Conservation (phyloP, 2,888 invertebrate species). For the Eupithecia pulchellata region DNA sequence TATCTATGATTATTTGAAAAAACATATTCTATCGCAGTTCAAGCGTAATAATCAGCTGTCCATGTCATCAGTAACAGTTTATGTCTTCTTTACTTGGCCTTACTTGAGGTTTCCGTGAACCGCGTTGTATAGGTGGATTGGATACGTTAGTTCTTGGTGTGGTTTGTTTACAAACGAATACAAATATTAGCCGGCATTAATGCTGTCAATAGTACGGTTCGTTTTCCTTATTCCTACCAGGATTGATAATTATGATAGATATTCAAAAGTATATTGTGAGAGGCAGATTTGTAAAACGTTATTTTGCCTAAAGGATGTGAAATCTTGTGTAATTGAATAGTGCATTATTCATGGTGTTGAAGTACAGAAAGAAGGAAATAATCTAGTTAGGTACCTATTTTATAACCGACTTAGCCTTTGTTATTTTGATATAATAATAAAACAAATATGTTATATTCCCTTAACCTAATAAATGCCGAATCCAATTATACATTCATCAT, state of each 20-base stretch:
- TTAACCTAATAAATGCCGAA: no score
- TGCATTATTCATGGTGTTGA: no score
- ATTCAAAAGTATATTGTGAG: not conserved
- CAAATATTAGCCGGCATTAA: slow-evolving; percentile 6
- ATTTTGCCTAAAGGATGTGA: not conserved
- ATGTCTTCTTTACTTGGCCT: slow-evolving; percentile 3
- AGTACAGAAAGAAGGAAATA: not conserved
- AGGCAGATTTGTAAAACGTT: no score
- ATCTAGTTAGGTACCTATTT: not conserved
- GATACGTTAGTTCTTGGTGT: not conserved
- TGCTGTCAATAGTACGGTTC: slow-evolving; percentile 1
- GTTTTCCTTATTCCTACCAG: not conserved
- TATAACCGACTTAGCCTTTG: not conserved
- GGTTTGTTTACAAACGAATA: slow-evolving; percentile 11
- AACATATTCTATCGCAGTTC: slow-evolving; percentile 1
- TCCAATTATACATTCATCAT: no score
- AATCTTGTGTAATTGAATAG: not conserved
- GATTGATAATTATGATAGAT: not conserved
- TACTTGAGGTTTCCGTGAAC: not conserved
- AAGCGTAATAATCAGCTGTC: slow-evolving; percentile 11
- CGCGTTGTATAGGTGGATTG: not conserved
- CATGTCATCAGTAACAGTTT: slow-evolving; percentile 4
- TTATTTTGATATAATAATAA: not conserved
- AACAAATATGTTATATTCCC: no score
- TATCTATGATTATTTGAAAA: not conserved